Conservation (phyloP, 1,140 invertebrate species). For the Aphis gossypii region DNA sequence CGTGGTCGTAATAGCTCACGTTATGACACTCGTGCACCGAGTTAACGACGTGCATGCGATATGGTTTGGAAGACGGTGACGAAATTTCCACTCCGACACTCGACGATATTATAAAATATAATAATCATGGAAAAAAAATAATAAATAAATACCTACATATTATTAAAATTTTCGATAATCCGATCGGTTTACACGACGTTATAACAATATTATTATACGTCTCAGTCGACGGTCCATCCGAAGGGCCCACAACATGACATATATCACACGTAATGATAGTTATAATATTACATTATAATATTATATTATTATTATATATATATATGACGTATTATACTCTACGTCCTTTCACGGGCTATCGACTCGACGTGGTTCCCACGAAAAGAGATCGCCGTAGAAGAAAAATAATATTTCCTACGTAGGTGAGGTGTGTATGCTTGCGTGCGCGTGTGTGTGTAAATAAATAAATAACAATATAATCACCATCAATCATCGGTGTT, state of each 20-base stretch:
- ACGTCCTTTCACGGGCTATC: constrained; percentile 11
- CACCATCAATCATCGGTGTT: constrained; percentile 38
- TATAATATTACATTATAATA: background rate
- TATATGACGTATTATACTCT: background rate
- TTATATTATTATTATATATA: background rate
- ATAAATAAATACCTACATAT: background rate
- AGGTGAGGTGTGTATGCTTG: too few relatives aligned
- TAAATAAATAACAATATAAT: constrained; percentile 23
- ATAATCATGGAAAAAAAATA: background rate
- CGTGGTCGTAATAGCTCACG: background rate
- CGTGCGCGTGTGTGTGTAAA: too few relatives aligned
- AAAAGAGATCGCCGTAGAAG: background rate
- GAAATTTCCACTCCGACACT: background rate
- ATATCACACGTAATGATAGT: background rate
- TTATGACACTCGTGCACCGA: background rate
- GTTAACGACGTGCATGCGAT: background rate
- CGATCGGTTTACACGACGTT: background rate
- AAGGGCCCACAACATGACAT: background rate
- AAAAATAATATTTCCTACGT: background rate
- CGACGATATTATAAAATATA: too few relatives aligned
- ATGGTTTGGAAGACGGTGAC: background rate
- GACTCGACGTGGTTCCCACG: background rate
- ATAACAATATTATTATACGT: background rate
- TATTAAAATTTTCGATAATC: background rate
- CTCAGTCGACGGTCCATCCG: background rate